Evolutionary conservation across 2,113 vertebrate genomes (phyloP), one percentile per base, ranked within the genome.

Genomic region (Cyanistes caeruleus): DNA sequence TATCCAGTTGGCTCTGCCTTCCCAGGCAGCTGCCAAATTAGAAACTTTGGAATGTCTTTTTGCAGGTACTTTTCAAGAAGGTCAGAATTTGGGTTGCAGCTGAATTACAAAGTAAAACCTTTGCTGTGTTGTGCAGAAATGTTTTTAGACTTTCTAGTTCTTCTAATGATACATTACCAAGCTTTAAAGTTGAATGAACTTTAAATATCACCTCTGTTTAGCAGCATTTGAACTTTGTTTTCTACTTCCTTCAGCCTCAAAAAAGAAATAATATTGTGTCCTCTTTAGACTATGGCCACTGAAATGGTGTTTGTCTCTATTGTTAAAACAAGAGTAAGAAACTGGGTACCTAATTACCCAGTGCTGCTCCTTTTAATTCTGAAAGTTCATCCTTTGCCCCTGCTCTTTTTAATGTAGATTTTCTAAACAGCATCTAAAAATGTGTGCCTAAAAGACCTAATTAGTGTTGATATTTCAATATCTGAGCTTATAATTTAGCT

Each of bases 381-480:
- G 31, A 33, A 85, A 60, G 83, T 90, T 94, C 28, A 17, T 88
- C 41, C 48, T 72, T 67, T 93, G 63, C 24, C 56, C 72, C n/a
- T 20, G 12, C 27, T 65, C 28, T n/a, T 87, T 69, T 90, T 86
- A 43, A 63, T 63, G 59, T 70, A 48, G 69, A 31, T 79, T 93
- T 96, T 80, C 43, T 74, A 80, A 93, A 55, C 55, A 59, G 14
- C 37, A 35, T 70, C 63, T 80, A 62, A 83, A 91, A 83, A 39
- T 24, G 6, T 63, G 39, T 76, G 43, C 59, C 48, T 90, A 8
- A 55, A 81, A 86, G 76, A 86, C 35, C 63, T 81, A 89, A 86
- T 90, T 73, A 91, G 24, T 80, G 63, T 86, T 92, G 92, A 43
- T 93, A 86, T 74, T 95, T 93, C 72, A 84, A 48, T 78, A 74